phyloP scores from a whole-genome alignment of 1,140 invertebrate species.

The Lordiphosa stackelbergi region DNA sequence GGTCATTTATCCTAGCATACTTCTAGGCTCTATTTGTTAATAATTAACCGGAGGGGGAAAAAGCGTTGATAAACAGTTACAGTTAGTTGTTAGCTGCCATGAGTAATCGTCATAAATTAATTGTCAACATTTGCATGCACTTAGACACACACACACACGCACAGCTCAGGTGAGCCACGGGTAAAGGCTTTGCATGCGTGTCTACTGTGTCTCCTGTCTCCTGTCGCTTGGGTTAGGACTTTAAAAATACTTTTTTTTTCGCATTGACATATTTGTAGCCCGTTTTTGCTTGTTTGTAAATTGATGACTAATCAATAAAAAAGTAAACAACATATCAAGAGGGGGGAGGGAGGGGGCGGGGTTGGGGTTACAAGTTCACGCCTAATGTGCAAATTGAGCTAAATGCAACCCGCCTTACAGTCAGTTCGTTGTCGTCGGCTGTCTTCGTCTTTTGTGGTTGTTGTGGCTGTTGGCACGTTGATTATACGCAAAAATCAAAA shows the following conservation, averaged over 20 bases:
- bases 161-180: not conserved
- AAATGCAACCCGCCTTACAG: constrained; percentile 65
- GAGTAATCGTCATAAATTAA: constrained; percentile 75
- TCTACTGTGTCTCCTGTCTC: constrained; percentile 23
- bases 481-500: constrained; percentile 76
- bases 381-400: constrained; percentile 67
- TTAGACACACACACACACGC: constrained; percentile 47
- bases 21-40: constrained; percentile 44
- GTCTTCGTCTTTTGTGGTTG: constrained; percentile 21
- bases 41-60: constrained; percentile 30
- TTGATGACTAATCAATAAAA: constrained; percentile 71
- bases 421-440: constrained; percentile 4
- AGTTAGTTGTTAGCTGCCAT: constrained; percentile 72
- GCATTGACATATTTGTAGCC: constrained; percentile 58
- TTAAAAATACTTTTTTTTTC: constrained; percentile 57
- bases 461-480: constrained; percentile 62
- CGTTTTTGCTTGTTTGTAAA: constrained; percentile 16
- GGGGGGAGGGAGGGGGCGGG: too few species aligned
- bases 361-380: constrained; percentile 21
- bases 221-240: constrained; percentile 23
- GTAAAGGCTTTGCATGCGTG: constrained; percentile 21
- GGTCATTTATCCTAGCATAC: constrained; percentile 24
- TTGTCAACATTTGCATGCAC: constrained; percentile 74
- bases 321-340: constrained; percentile 6
- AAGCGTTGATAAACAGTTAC: constrained; percentile 19